A percentile compares a stretch with the other conserved stretches of the same genome.
phyloP scores from a whole-genome alignment of 2,888 invertebrate genomes.

The Drosophila gaucha region DNA sequence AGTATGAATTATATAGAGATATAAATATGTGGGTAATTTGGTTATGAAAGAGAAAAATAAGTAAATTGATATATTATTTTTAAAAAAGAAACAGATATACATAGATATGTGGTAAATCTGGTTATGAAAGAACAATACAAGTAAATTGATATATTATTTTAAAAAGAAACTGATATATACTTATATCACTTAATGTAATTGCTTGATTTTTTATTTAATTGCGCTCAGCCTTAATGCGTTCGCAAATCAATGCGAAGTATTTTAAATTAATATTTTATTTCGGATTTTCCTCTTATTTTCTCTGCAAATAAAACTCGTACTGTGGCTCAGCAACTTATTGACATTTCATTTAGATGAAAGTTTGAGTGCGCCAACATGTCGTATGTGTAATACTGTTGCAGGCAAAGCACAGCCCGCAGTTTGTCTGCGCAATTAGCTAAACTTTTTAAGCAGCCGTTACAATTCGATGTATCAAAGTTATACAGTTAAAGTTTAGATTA shows the following conservation, averaged over 20 bases:
- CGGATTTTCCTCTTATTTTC: neutral
- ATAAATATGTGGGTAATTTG: too few species aligned
- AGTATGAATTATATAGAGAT: neutral
- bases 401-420: neutral
- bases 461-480: conserved; percentile 26
- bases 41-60: too few species aligned
- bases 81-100: too few species aligned
- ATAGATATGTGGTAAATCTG: too few species aligned
- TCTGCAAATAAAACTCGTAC: conserved; percentile 10
- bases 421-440: conserved; percentile 53
- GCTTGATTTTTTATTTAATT: neutral
- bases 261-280: conserved; percentile 5
- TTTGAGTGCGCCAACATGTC: conserved; percentile 47
- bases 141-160: too few species aligned
- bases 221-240: neutral
- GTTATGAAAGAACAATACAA: too few species aligned
- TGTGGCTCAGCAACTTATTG: conserved; percentile 22
- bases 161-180: too few species aligned
- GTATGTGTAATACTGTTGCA: conserved; percentile 32
- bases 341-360: conserved; percentile 44
- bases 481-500: conserved; percentile 14
- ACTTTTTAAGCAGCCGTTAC: conserved; percentile 16
- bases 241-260: too few species aligned
- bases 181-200: neutral
- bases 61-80: too few species aligned